phyloP scores from a whole-genome alignment of 2,888 invertebrate species.

The Metalampra italica region DNA sequence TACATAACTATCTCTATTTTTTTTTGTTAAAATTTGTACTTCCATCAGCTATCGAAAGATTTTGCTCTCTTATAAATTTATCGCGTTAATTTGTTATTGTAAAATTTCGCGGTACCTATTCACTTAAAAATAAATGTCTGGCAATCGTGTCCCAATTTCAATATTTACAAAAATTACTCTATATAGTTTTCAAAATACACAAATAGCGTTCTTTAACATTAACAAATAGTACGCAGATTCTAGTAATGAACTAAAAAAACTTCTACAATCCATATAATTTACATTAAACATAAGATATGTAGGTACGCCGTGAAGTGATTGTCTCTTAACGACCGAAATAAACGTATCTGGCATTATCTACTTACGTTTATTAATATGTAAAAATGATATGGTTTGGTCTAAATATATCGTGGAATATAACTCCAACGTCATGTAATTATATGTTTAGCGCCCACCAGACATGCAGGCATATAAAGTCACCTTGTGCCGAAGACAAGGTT shows the following conservation, averaged over 20 bases:
- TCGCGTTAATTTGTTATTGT: no score
- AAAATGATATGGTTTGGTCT: slow-evolving; percentile 68
- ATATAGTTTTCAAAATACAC: slow-evolving; percentile 41
- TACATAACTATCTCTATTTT: no score
- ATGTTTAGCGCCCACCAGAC: slow-evolving; percentile 72
- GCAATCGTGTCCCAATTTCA: slow-evolving; percentile 34
- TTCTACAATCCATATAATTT: slow-evolving; percentile 34
- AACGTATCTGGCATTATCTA: slow-evolving; percentile 3
- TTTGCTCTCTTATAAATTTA: no score
- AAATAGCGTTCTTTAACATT: slow-evolving; percentile 44
- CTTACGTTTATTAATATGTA: slow-evolving; percentile 31
- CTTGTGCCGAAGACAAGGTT: slow-evolving; percentile 72
- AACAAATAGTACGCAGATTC: slow-evolving; percentile 50
- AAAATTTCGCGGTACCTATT: background rate
- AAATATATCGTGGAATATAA: slow-evolving; percentile 60
- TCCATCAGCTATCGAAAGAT: no score
- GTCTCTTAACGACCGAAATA: slow-evolving; percentile 4
- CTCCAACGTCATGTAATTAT: slow-evolving; percentile 69
- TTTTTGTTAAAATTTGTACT: no score
- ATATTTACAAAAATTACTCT: slow-evolving; percentile 38
- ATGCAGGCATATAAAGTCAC: slow-evolving; percentile 74
- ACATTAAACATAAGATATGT: slow-evolving; percentile 43
- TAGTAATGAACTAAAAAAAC: slow-evolving; percentile 48
- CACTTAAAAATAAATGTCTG: slow-evolving; percentile 38
- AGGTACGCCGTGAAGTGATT: slow-evolving; percentile 18